A percentile compares a stretch with the other conserved stretches of the same genome.
These are phyloP conservation scores for Tetrao urogallus DNA, from an alignment of 2,113 vertebrate species.

Conservation along the genomic window DNA sequence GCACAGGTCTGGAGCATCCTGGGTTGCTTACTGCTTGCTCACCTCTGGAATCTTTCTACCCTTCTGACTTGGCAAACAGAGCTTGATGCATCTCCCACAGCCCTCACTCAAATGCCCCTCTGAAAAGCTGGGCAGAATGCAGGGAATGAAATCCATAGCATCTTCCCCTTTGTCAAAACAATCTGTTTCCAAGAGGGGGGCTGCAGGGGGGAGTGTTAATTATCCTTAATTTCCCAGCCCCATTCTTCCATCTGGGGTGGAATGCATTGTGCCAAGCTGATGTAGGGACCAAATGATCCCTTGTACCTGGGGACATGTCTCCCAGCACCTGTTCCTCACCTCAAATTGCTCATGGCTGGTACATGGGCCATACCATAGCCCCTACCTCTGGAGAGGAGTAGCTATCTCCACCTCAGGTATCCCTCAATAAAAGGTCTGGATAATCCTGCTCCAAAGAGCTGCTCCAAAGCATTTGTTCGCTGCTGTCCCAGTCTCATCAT, in stretches of 20 bases:
- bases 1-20: background rate
- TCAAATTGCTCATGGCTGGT: fast-evolving
- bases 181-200: background rate
- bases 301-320: fast-evolving
- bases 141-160: background rate
- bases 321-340: background rate
- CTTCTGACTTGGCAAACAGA: background rate
- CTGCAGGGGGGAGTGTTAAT: too few species aligned
- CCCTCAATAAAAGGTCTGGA: fast-evolving
- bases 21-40: background rate
- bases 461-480: background rate
- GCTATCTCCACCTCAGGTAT: background rate
- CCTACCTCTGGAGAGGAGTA: fast-evolving
- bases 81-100: fast-evolving
- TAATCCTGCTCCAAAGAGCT: background rate
- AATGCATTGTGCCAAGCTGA: background rate
- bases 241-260: fast-evolving
- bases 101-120: background rate
- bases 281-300: background rate
- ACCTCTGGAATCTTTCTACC: background rate
- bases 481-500: background rate
- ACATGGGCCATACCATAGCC: background rate
- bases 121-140: background rate
- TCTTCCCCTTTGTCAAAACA: background rate
- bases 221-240: background rate